Base-by-base conservation (phyloP, 2,113 vertebrate species). In the Paralichthys olivaceus region DNA sequence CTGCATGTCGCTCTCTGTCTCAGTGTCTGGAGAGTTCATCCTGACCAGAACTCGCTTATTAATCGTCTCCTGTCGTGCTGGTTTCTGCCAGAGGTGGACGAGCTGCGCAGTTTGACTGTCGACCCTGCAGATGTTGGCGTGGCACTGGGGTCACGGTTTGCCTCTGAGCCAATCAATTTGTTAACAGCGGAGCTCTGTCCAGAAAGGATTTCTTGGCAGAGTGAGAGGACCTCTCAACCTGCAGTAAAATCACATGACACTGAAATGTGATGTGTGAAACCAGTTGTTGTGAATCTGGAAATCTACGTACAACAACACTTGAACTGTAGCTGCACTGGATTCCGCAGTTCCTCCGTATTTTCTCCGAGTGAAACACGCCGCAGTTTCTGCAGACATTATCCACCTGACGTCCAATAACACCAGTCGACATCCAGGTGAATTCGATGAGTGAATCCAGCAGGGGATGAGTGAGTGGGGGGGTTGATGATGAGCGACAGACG, bases 111-210 rank as follows among this genome's bases (percentile, higher is more conserved):
- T 49, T 45, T 22, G 7, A 13, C 40, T 28, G 20, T 58, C 69
- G 73, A 81, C 79, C 79, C 68, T 12, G 64, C 81, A 81, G 62
- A 87, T 82, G 76, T 77, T 84, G 47, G 3, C 51, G 8, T 58
- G 20, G 28, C 8, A 20, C 22, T 20, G 26, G 72, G 43, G 75
- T 78, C 58, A 51, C 64, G 29, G 43, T 45, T 68, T 2, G 2
- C 58, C 71, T 72, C 59, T 0, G 25, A 60, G 57, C 23, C 20
- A 11, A 81, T 80, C 78, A 60, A 29, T 84, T 70, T 82, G 70
- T 81, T 57, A 72, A 81, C 62, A 71, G 23, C 51, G 23, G 49
- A 61, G 47, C 20, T 55, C 74, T 23, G 4, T 25, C 47, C 60
- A 25, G 56, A 74, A 69, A 77, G 69, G 20, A 47, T 75, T 63